Conservation (phyloP, 2,113 vertebrate genomes). For the Ammospiza caudacuta region DNA sequence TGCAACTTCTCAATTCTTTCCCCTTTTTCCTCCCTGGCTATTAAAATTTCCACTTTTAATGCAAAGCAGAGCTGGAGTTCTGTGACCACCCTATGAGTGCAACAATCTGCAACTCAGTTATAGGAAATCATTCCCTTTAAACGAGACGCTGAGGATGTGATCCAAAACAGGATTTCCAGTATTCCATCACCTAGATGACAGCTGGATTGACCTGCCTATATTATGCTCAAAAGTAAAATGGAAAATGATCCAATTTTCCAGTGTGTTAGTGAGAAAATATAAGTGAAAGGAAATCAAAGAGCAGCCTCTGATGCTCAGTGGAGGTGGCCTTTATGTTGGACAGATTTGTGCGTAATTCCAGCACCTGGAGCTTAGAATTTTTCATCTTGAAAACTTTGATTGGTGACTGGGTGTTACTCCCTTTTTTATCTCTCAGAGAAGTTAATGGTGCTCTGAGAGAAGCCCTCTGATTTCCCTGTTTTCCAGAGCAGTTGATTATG, state of each 20-base stretch:
- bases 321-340: neutral
- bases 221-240: neutral
- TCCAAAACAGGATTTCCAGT: slow-evolving; percentile 28
- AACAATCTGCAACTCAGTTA: neutral
- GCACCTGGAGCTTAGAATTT: neutral
- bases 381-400: neutral
- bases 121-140: slow-evolving; percentile 29
- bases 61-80: neutral
- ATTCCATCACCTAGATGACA: neutral
- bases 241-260: neutral
- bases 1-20: neutral
- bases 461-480: neutral
- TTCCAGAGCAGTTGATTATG: slow-evolving; percentile 11
- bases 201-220: neutral
- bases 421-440: neutral
- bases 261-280: neutral
- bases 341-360: neutral
- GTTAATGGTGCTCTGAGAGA: neutral
- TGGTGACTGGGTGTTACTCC: neutral
- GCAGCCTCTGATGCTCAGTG: neutral
- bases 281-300: neutral
- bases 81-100: neutral
- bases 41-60: slow-evolving; percentile 57
- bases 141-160: neutral
- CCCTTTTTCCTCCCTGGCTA: neutral